Percentiles rank a stretch among this genome's conserved stretches.
phyloP scores from a whole-genome alignment of 2,113 vertebrate genomes.

The Gallinago paraguaiae region DNA sequence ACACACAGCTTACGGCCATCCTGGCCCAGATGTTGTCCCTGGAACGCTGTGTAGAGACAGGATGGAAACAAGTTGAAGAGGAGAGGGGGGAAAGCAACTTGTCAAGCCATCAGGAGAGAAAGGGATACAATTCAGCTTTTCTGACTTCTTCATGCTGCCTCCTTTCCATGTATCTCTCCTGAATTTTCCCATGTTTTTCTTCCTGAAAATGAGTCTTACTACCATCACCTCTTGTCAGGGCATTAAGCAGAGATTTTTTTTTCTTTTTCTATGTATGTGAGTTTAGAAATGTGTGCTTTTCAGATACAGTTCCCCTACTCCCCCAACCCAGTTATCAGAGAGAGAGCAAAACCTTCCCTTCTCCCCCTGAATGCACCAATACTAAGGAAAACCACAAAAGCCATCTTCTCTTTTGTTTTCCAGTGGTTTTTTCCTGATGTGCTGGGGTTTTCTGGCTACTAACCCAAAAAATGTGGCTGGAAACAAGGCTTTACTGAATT shows the following conservation, averaged over 20 bases:
- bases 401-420: neutral
- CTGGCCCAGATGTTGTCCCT: neutral
- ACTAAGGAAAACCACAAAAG: neutral
- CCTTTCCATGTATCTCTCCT: neutral
- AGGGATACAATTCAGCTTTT: neutral
- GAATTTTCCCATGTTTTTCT: neutral
- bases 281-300: neutral
- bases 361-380: neutral
- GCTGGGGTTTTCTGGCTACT: neutral
- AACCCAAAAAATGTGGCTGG: neutral
- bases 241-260: neutral
- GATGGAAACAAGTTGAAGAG: neutral
- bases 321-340: neutral
- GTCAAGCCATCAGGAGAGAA: neutral
- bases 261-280: neutral
- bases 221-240: neutral
- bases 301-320: neutral
- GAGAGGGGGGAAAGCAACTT: neutral
- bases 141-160: neutral
- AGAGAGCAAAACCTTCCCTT: neutral
- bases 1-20: neutral
- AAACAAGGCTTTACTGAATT: neutral
- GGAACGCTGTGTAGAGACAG: neutral
- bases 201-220: neutral
- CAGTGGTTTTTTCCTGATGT: neutral